These are phyloP conservation scores for Ibycter americanus DNA, from an alignment of 2,797 vertebrate species.

Conservation along the genomic window DNA sequence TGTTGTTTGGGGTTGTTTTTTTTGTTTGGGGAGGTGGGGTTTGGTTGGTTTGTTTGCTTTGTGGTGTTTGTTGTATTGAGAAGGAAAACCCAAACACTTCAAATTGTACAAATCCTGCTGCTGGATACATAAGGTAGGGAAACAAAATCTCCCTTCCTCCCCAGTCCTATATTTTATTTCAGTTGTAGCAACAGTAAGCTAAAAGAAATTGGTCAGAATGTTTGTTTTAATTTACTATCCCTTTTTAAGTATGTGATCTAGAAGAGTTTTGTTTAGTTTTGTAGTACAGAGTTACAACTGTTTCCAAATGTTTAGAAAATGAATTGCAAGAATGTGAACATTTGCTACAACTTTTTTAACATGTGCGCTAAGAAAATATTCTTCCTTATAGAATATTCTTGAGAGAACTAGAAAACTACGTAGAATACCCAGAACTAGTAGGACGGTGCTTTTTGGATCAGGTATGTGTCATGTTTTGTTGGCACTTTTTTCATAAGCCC, in stretches of 20 bases:
- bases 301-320: not conserved
- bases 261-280: not conserved
- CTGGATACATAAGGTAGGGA: not conserved
- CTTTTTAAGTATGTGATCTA: not conserved
- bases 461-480: conserved; percentile 74
- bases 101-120: not conserved
- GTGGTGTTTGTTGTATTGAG: not conserved
- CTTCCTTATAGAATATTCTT: conserved; percentile 88
- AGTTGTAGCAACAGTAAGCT: not conserved
- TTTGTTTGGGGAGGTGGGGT: not conserved
- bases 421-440: conserved; percentile 91
- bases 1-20: not conserved
- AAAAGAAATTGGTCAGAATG: not conserved
- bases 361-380: not conserved
- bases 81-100: not conserved
- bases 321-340: not conserved
- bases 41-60: not conserved
- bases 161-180: not conserved
- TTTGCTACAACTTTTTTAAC: not conserved
- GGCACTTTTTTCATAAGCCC: not conserved
- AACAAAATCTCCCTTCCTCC: not conserved
- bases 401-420: conserved; percentile 90
- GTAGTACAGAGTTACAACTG: not conserved
- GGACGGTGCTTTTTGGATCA: conserved; percentile 94
- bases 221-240: not conserved